Percentiles rank a stretch among this genome's conserved stretches.
These are phyloP conservation scores for Hemibagrus wyckioides DNA, from an alignment of 2,113 vertebrate genomes.

Conservation along the genomic window DNA sequence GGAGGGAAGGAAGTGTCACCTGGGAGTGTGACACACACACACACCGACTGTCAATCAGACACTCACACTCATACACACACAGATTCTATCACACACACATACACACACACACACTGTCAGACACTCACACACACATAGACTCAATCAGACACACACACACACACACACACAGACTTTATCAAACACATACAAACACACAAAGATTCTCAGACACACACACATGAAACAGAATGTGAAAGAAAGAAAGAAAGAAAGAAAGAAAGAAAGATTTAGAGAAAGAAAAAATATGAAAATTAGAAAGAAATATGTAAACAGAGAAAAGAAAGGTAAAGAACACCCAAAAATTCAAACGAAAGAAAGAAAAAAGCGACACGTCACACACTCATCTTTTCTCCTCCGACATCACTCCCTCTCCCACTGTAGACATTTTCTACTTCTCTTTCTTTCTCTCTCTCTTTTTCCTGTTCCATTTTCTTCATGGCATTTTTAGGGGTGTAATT, in stretches of 20 bases:
- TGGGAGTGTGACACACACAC: neutral
- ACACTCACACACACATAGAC: constrained; percentile 15
- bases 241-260: neutral
- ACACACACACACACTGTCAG: constrained; percentile 3
- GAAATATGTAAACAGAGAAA: neutral
- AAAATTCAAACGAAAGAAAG: neutral
- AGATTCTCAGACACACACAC: neutral
- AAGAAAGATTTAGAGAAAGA: neutral
- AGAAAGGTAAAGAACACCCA: neutral
- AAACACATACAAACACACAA: neutral
- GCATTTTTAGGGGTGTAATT: neutral
- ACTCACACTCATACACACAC: constrained; percentile 19
- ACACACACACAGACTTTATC: neutral
- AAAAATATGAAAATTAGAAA: too few species aligned
- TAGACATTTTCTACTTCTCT: neutral
- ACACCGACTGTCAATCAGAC: constrained; percentile 9
- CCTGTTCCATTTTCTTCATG: neutral
- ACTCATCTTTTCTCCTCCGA: neutral
- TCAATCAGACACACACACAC: constrained; percentile 22
- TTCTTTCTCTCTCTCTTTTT: neutral
- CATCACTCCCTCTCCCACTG: neutral
- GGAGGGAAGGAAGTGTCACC: neutral
- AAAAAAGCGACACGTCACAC: neutral
- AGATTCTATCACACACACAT: neutral
- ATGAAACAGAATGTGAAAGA: neutral